Conservation (phyloP, 2,113 vertebrate genomes). For the Paraplagusia blochii region DNA sequence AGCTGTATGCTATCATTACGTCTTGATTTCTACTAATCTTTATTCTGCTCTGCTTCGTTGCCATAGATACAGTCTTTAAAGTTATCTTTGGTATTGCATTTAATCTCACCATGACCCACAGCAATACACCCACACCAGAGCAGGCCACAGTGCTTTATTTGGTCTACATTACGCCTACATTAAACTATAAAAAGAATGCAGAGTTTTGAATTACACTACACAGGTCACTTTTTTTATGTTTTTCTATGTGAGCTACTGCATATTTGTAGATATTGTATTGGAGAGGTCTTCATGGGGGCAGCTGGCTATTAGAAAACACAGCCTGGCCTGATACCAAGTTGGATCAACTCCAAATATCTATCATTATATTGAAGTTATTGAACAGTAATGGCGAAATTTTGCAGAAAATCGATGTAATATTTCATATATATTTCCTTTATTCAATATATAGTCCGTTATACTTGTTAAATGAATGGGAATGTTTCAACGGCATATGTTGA, state of each 20-base stretch:
- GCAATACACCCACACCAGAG: conserved; percentile 22
- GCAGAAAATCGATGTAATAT: neutral
- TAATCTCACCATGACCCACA: conserved; percentile 12
- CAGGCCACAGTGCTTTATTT: conserved; percentile 21
- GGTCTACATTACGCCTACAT: neutral
- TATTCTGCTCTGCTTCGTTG: neutral
- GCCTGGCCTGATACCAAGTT: neutral
- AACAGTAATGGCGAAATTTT: too few species aligned
- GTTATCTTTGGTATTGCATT: conserved; percentile 3
- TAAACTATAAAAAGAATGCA: conserved; percentile 16
- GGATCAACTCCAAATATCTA: neutral
- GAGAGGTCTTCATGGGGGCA: neutral
- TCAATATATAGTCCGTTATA: too few species aligned
- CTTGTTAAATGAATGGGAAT: too few species aligned
- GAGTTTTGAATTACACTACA: conserved; percentile 9
- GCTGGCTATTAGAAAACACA: neutral
- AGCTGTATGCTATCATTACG: too few species aligned
- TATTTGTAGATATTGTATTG: neutral
- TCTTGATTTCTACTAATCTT: too few species aligned
- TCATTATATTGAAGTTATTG: neutral
- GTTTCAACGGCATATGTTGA: too few species aligned
- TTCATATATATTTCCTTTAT: too few species aligned
- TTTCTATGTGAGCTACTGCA: neutral
- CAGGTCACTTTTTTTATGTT: neutral
- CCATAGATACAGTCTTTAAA: neutral